Base-by-base conservation (phyloP, 64 coral and sea anemone species). In the Porites lutea region DNA sequence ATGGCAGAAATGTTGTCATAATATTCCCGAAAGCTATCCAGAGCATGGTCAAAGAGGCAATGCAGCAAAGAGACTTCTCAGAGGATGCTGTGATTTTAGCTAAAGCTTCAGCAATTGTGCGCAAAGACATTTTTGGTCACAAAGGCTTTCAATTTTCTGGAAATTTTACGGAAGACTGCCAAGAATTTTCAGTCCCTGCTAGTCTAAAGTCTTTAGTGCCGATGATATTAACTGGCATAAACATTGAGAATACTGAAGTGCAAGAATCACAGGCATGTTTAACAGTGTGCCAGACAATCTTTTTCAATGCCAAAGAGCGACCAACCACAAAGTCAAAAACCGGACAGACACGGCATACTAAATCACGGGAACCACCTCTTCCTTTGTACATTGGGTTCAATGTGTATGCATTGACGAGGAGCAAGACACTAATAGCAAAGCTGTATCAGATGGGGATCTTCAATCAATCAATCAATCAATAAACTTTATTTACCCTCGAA, bases 201-300 rank as follows among this genome's bases (percentile, higher is more conserved):
- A 94, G 93, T 59, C 52, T 94, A 23, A 94, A 84, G 63, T 90
- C 93, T 68, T 85, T 88, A 18, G 58, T 93, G 20, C 71, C 82
- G 37, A 85, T 89, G 87, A 82, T 94, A 61, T 54, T 94, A 46
- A 77, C 22, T 90, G 86, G 93, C 20, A 27, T 95, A 73, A 78
- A 90, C 93, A 95, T 95, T 89, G 78, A 94, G 63, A 94, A 89
- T 70, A 83, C 92, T 89, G 67, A 85, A 15, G 44, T 68, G 48
- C 92, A 94, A 86, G 92, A 94, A 68, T 64, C 92, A 18, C 92
- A 94, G 49, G 3, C 54, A 83, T 94, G 92, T 83, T 94, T 94
- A 89, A 94, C 92, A 53, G 92, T 94, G 10, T 88, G 86, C 71
- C 92, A 94, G 71, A 85, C 86, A 47, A 89, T 82, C 19, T 15